These are phyloP conservation scores for Dione vanillae DNA, from an alignment of 2,888 invertebrate species.

Conservation along the genomic window DNA sequence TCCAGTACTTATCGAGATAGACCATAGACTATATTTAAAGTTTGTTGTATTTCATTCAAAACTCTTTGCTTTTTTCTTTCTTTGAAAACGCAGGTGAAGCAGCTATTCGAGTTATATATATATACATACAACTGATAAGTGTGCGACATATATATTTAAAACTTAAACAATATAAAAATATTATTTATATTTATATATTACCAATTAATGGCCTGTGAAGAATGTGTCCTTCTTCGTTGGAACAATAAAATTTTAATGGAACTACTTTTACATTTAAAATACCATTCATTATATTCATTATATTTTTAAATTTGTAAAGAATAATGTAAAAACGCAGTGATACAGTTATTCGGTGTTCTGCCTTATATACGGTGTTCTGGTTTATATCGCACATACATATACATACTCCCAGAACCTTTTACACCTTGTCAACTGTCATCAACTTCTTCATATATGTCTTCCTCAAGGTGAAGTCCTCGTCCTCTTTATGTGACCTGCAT, in stretches of 20 bases:
- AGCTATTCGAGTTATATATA: too few relatives aligned
- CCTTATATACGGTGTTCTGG: not conserved
- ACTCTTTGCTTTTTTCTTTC: too few relatives aligned
- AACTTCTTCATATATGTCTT: too few relatives aligned
- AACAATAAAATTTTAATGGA: conserved; percentile 18
- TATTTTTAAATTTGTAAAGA: not conserved
- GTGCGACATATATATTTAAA: not conserved
- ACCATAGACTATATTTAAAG: too few relatives aligned
- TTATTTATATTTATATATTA: not conserved
- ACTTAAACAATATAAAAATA: not conserved
- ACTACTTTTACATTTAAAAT: conserved; percentile 22
- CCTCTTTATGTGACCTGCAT: too few relatives aligned
- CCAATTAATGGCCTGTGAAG: not conserved
- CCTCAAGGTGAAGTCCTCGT: too few relatives aligned
- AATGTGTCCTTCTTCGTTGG: conserved; percentile 17
- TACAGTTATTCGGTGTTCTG: not conserved
- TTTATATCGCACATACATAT: not conserved
- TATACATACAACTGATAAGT: too few relatives aligned
- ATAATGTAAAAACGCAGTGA: not conserved
- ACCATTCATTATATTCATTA: not conserved
- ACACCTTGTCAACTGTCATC: too few relatives aligned
- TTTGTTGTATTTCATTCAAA: too few relatives aligned
- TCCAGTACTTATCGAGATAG: too few relatives aligned
- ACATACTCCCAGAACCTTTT: too few relatives aligned
- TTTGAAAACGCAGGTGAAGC: too few relatives aligned